Evolutionary conservation across 2,113 vertebrate genomes (phyloP).

Genomic region (Syrmaticus mikado): DNA sequence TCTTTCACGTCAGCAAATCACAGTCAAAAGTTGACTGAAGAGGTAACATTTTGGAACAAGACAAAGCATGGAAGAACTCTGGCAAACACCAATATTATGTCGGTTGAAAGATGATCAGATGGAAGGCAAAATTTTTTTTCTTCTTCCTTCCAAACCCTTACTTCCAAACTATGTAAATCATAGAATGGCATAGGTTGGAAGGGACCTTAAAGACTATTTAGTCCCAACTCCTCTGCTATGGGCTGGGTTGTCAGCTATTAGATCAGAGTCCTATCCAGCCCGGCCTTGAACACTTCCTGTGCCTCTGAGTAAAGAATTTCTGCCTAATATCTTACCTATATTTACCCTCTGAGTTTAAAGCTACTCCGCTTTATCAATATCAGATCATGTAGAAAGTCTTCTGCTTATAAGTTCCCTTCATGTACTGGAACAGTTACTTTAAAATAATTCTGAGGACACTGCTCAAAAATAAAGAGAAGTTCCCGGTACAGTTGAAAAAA

Average conservation of each 20-base stretch:
- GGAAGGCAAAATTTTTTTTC: not conserved
- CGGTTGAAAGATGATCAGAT: not conserved
- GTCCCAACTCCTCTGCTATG: not conserved
- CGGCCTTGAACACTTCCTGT: not conserved
- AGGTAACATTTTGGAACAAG: constrained; percentile 1
- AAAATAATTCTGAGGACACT: not conserved
- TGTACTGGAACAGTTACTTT: not conserved
- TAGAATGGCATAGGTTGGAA: not conserved
- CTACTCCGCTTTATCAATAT: not conserved
- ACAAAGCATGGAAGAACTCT: not conserved
- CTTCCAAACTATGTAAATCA: not conserved
- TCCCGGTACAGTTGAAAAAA: not conserved
- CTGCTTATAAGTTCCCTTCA: not conserved
- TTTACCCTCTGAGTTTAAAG: not conserved
- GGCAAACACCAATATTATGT: not conserved
- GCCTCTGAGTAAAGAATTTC: not conserved
- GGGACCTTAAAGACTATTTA: not conserved
- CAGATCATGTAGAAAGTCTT: not conserved
- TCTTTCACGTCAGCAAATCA: not conserved
- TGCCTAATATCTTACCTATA: not conserved
- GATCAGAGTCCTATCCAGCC: too few species aligned
- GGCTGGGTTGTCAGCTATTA: not conserved
- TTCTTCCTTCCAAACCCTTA: not conserved
- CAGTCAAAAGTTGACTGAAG: not conserved
- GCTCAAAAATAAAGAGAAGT: not conserved